These are phyloP conservation scores for Rattus rattus DNA, from an alignment of 2,113 vertebrate species.

Conservation along the genomic window DNA sequence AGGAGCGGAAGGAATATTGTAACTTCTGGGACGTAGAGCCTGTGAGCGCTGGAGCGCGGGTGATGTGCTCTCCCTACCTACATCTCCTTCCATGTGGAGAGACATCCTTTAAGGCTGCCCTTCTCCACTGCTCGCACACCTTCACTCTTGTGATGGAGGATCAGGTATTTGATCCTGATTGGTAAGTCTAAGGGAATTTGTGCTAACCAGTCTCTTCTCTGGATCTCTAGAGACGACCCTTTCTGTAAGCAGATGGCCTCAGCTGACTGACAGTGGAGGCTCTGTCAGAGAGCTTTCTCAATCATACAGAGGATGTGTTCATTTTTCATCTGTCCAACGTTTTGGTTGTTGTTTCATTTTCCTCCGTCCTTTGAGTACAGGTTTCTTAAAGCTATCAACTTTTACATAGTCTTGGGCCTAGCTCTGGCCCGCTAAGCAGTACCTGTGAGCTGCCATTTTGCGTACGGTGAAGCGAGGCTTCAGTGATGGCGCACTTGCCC, in stretches of 20 bases:
- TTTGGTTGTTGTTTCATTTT: not conserved
- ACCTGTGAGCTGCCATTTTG: not conserved
- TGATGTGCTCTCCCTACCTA: not conserved
- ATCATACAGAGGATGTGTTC: not conserved
- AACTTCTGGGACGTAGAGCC: not conserved
- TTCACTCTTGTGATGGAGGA: not conserved
- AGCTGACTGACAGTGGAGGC: not conserved
- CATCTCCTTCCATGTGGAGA: not conserved
- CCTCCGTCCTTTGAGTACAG: not conserved
- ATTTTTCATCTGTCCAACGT: not conserved
- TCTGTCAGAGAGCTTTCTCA: not conserved
- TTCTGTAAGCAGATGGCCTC: not conserved
- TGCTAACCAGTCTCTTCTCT: not conserved
- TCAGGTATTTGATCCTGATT: not conserved
- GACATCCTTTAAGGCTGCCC: not conserved
- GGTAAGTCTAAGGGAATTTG: not conserved
- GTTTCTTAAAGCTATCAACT: not conserved
- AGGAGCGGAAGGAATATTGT: not conserved
- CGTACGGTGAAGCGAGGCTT: not conserved
- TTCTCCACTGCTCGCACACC: not conserved
- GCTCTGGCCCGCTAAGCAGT: not conserved
- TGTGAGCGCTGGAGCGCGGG: not conserved
- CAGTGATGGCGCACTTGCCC: not conserved
- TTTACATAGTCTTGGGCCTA: not conserved
- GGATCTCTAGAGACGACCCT: not conserved